Evolutionary conservation across 2,888 invertebrate species (phyloP).

Genomic region (Amitus sp.): DNA sequence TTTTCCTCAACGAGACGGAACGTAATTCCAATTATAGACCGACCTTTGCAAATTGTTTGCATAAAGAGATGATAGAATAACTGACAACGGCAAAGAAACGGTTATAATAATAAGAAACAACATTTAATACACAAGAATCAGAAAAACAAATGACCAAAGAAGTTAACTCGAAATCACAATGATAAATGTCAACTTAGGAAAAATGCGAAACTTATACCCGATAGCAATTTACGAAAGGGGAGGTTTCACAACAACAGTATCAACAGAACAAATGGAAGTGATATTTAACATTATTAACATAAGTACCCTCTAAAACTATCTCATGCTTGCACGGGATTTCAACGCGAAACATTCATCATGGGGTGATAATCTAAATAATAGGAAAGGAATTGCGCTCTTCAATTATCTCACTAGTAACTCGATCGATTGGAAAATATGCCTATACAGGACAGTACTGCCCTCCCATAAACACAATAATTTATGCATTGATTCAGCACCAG

Average conservation of each 20-base stretch:
- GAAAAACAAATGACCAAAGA: slow-evolving; percentile 3
- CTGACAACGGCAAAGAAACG: slow-evolving; percentile 30
- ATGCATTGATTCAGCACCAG: slow-evolving; percentile 20
- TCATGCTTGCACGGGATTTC: slow-evolving; percentile 31
- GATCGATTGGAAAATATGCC: slow-evolving; percentile 1
- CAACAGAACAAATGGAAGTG: slow-evolving; percentile 13
- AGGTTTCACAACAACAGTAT: not conserved
- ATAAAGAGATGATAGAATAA: slow-evolving; percentile 26
- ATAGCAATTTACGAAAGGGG: not conserved
- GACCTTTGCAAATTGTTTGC: slow-evolving; percentile 18
- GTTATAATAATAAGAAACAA: slow-evolving; percentile 32
- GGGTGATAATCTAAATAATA: slow-evolving; percentile 16
- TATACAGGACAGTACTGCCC: slow-evolving; percentile 17
- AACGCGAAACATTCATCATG: slow-evolving; percentile 33
- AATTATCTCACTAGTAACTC: slow-evolving; percentile 15
- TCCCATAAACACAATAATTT: slow-evolving; percentile 19
- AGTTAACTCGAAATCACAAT: slow-evolving; percentile 21
- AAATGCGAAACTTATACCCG: not conserved
- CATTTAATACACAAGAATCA: slow-evolving; percentile 15
- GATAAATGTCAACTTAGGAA: slow-evolving; percentile 20
- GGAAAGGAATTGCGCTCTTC: slow-evolving; percentile 3
- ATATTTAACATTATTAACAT: slow-evolving; percentile 15
- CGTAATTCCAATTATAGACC: slow-evolving; percentile 25
- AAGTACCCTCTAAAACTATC: slow-evolving; percentile 15
- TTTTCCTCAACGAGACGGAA: slow-evolving; percentile 24